Evolutionary conservation across 2,888 invertebrate species (phyloP).

Genomic region (Lottia scabra): DNA sequence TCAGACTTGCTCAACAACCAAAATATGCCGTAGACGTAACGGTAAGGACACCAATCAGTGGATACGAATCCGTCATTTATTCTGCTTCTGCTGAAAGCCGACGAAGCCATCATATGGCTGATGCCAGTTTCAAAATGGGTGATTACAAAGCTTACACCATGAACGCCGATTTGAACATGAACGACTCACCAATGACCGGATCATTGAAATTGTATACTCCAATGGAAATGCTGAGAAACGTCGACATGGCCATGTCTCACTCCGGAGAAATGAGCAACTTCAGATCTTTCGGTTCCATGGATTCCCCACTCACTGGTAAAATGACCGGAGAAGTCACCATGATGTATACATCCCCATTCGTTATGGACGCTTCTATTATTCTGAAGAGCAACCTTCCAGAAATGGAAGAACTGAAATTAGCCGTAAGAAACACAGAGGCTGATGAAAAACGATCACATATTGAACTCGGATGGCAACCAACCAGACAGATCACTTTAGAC

Average conservation of each 20-base stretch:
- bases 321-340: conserved; percentile 19
- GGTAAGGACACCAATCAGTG: conserved; percentile 39
- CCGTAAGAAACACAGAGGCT: conserved; percentile 15
- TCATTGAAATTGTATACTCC: background rate
- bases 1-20: background rate
- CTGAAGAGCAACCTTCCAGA: conserved; percentile 25
- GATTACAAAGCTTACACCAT: background rate
- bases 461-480: conserved; percentile 32
- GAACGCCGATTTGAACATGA: background rate
- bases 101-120: background rate
- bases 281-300: conserved; percentile 6
- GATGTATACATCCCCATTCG: conserved; percentile 16
- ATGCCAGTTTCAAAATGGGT: background rate
- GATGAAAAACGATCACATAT: conserved; percentile 17
- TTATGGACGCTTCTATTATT: conserved; percentile 19
- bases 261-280: conserved; percentile 7
- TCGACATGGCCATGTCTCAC: conserved; percentile 7
- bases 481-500: conserved; percentile 29
- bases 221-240: background rate
- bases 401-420: conserved; percentile 23
- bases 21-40: conserved; percentile 24
- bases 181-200: background rate
- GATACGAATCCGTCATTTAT: conserved; percentile 18
- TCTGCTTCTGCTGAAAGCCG: background rate
- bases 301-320: conserved; percentile 7